Evolutionary conservation across 2,113 vertebrate species (phyloP).

Genomic region (Phyllostomus discolor): DNA sequence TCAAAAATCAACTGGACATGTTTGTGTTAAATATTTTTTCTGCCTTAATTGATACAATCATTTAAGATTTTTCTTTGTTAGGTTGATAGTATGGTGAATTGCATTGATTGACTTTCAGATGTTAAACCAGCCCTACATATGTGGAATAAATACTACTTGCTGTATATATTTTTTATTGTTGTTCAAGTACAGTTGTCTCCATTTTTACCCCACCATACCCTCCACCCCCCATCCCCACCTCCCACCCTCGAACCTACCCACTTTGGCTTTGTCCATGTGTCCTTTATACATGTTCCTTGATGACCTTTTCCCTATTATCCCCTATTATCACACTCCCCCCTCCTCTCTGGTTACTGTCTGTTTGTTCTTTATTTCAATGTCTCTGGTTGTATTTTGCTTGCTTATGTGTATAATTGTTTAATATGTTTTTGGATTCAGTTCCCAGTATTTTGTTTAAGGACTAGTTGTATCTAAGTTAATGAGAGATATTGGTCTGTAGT

Average conservation of each 20-base stretch:
- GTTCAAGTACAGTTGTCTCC: too few species aligned
- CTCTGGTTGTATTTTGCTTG: too few species aligned
- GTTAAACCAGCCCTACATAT: neutral
- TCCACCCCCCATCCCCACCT: too few species aligned
- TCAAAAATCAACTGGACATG: neutral
- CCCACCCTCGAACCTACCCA: too few species aligned
- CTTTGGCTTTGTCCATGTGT: too few species aligned
- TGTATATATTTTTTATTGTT: neutral
- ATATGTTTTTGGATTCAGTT: neutral
- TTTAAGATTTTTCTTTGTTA: slow-evolving; percentile 3
- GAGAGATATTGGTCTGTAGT: neutral
- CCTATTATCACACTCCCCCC: too few species aligned
- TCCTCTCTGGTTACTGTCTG: too few species aligned
- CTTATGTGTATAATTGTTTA: neutral
- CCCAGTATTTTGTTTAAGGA: neutral
- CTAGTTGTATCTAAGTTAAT: neutral
- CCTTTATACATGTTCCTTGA: too few species aligned
- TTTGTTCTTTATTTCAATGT: too few species aligned
- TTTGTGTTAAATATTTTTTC: neutral
- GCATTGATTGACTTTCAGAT: neutral
- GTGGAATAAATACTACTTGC: neutral
- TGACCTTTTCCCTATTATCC: too few species aligned
- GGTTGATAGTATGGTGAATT: neutral
- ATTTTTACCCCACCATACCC: too few species aligned
- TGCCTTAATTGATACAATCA: neutral